A percentile compares a stretch with the other conserved stretches of the same genome.
Evolutionary conservation across 2,888 invertebrate genomes (phyloP).

Genomic region (Catocala fraxini): DNA sequence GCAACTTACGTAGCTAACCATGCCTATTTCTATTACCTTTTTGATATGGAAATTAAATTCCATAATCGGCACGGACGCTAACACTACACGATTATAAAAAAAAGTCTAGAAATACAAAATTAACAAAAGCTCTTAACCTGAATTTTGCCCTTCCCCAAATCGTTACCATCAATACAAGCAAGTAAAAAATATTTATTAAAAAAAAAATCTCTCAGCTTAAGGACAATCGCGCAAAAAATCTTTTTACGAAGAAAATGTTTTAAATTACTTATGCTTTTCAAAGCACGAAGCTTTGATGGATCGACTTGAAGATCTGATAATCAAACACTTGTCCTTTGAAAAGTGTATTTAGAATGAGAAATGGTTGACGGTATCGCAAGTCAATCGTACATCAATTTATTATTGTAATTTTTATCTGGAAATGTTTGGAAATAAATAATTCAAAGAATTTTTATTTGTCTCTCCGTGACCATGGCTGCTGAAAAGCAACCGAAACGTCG

Average conservation of each 20-base stretch:
- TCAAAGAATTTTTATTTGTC: too few relatives aligned
- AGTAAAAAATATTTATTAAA: slow-evolving; percentile 34
- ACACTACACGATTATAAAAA: too few relatives aligned
- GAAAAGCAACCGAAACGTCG: too few relatives aligned
- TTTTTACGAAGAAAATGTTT: slow-evolving; percentile 41
- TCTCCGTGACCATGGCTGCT: too few relatives aligned
- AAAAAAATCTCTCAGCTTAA: slow-evolving; percentile 22
- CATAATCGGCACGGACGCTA: too few relatives aligned
- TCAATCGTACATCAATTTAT: slow-evolving; percentile 29
- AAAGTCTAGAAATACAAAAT: too few relatives aligned
- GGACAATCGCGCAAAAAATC: slow-evolving; percentile 32
- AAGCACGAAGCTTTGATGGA: slow-evolving; percentile 54
- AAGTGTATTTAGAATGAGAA: slow-evolving; percentile 51
- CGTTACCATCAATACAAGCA: slow-evolving; percentile 12
- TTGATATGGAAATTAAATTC: too few relatives aligned
- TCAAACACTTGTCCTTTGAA: slow-evolving; percentile 44
- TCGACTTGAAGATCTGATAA: slow-evolving; percentile 43
- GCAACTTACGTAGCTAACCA: too few relatives aligned
- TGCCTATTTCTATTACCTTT: too few relatives aligned
- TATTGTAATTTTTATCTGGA: background rate
- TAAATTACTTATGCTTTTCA: slow-evolving; percentile 49
- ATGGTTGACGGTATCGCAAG: slow-evolving; percentile 32
- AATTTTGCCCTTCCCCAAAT: background rate
- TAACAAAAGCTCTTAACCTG: background rate
- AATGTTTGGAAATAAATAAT: too few relatives aligned